Evolutionary conservation across 2,113 vertebrate species (phyloP).

Genomic region (Laticauda laticaudata): DNA sequence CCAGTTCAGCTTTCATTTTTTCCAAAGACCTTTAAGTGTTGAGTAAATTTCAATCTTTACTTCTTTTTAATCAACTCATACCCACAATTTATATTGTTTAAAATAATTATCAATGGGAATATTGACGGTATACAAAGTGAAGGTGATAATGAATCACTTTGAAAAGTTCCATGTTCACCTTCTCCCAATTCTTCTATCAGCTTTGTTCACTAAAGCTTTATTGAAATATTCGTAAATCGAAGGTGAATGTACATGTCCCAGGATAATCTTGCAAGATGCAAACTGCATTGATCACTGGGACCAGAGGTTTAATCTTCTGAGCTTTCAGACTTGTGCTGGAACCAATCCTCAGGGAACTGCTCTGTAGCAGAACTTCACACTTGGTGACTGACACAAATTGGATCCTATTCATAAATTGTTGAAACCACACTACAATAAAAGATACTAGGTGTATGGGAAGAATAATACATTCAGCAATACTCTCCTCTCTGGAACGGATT

Average conservation of each 20-base stretch:
- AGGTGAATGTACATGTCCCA: background rate
- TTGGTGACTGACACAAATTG: background rate
- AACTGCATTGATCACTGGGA: background rate
- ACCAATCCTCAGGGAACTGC: background rate
- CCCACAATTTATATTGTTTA: background rate
- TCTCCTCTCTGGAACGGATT: background rate
- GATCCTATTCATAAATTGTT: background rate
- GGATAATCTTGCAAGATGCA: background rate
- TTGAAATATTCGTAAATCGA: background rate
- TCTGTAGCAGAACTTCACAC: background rate
- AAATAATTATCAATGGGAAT: background rate
- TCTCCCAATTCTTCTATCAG: background rate
- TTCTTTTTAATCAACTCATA: background rate
- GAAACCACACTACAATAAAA: background rate
- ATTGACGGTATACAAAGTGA: background rate
- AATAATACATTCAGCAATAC: background rate
- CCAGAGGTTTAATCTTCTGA: background rate
- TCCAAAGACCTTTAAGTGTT: background rate
- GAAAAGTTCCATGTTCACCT: background rate
- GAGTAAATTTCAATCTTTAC: background rate
- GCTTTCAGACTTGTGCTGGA: background rate
- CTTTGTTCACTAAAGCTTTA: background rate
- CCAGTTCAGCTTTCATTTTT: background rate
- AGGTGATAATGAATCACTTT: background rate
- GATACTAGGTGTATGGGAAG: background rate